Conservation (phyloP, 2,113 vertebrate genomes). For the Xenopus borealis region DNA sequence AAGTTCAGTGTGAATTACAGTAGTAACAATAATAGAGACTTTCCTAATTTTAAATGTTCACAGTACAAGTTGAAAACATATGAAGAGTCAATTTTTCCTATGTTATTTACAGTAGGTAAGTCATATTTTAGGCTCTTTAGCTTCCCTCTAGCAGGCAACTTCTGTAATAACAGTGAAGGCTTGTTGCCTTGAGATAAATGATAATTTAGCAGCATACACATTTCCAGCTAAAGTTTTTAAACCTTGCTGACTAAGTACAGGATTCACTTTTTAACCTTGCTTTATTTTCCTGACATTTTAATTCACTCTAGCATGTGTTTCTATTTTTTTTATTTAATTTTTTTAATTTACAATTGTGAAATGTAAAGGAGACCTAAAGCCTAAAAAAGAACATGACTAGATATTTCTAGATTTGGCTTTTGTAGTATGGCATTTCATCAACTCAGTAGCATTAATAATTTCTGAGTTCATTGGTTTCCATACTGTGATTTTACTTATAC, state of each 20-base stretch:
- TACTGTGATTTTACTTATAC: too few species aligned
- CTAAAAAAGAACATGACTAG: too few species aligned
- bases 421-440: too few species aligned
- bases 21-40: too few species aligned
- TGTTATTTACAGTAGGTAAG: neutral
- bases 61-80: neutral
- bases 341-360: constrained; percentile 2
- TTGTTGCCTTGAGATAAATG: constrained; percentile 13
- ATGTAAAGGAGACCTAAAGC: neutral
- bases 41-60: too few species aligned
- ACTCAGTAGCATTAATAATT: too few species aligned
- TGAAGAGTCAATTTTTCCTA: neutral
- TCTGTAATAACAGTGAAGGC: constrained; percentile 1
- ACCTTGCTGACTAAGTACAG: constrained; percentile 15
- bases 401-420: too few species aligned
- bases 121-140: neutral
- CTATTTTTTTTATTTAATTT: too few species aligned
- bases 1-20: too few species aligned
- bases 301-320: neutral
- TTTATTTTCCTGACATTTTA: constrained; percentile 9
- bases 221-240: constrained; percentile 30
- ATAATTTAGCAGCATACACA: constrained; percentile 27
- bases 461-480: too few species aligned
- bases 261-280: constrained; percentile 26
- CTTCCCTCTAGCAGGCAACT: neutral